Evolutionary conservation across 92 coral and sea anemone genomes (phyloP).

Genomic region (Meandrina meandrites): DNA sequence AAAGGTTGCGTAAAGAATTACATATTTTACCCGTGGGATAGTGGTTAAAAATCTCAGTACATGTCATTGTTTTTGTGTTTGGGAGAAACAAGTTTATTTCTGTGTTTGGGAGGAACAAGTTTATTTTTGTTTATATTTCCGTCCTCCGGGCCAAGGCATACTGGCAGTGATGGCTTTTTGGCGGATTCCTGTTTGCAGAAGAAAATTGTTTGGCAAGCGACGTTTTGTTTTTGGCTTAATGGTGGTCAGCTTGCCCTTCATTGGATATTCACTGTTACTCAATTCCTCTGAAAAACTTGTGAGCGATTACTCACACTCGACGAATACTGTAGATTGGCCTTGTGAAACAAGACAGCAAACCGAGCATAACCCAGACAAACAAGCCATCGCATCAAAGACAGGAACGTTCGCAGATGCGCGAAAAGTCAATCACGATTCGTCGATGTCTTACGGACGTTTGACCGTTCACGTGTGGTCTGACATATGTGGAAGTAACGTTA

Average conservation of each 20-base stretch:
- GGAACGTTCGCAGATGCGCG: background rate
- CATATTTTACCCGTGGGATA: no score
- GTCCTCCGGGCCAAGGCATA: no score
- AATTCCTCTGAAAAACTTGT: background rate
- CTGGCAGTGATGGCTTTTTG: background rate
- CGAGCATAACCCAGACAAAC: background rate
- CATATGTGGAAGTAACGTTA: constrained; percentile 16
- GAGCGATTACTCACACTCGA: background rate
- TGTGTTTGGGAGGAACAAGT: no score
- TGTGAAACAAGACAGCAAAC: background rate
- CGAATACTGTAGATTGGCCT: background rate
- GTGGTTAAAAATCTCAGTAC: no score
- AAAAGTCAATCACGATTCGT: background rate
- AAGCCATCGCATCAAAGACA: background rate
- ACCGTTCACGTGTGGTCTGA: constrained; percentile 24
- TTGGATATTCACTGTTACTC: background rate
- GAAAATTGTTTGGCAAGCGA: background rate
- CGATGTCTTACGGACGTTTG: background rate
- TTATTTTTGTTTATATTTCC: no score
- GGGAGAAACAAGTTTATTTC: no score
- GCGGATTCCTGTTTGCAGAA: background rate
- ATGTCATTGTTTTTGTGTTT: no score
- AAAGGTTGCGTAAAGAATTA: no score
- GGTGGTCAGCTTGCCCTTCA: constrained; percentile 6
- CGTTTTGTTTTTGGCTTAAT: background rate